These are phyloP conservation scores for Myopa testacea DNA, from an alignment of 2,888 invertebrate genomes.

Conservation along the genomic window DNA sequence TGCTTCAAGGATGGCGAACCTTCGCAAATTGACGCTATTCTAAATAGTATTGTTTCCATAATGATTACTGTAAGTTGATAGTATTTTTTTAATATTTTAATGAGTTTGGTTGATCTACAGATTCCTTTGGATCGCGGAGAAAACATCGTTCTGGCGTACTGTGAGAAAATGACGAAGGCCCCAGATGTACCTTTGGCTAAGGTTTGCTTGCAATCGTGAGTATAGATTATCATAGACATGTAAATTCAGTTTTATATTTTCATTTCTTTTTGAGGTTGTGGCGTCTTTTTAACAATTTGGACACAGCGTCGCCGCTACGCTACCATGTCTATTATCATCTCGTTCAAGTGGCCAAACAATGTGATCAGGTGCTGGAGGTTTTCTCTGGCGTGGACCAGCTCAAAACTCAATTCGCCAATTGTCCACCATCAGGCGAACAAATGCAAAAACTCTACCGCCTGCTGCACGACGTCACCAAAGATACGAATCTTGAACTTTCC, in stretches of 20 bases:
- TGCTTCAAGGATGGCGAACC: slow-evolving; percentile 91
- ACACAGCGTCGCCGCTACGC: slow-evolving; percentile 83
- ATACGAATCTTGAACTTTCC: slow-evolving; percentile 89
- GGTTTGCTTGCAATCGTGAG: slow-evolving; percentile 82
- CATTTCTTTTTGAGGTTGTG: slow-evolving; percentile 74
- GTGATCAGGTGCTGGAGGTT: slow-evolving; percentile 86
- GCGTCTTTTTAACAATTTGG: slow-evolving; percentile 92
- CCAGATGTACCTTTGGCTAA: slow-evolving; percentile 83
- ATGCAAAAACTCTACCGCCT: slow-evolving; percentile 91
- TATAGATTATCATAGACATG: slow-evolving; percentile 62
- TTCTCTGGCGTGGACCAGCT: slow-evolving; percentile 87
- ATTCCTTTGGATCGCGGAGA: slow-evolving; percentile 89
- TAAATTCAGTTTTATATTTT: slow-evolving; percentile 65
- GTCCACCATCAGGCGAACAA: slow-evolving; percentile 87
- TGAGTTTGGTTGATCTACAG: slow-evolving; percentile 63
- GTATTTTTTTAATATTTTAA: not conserved
- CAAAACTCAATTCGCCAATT: slow-evolving; percentile 81
- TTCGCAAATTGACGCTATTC: slow-evolving; percentile 88
- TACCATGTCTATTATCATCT: slow-evolving; percentile 95
- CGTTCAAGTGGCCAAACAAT: slow-evolving; percentile 88
- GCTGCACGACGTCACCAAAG: slow-evolving; percentile 88
- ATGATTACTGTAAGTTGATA: slow-evolving; percentile 81
- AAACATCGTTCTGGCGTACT: slow-evolving; percentile 89
- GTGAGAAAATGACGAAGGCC: slow-evolving; percentile 91
- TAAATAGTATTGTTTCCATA: slow-evolving; percentile 96